Evolutionary conservation across 2,888 invertebrate species (phyloP), one percentile per base, ranked within the genome.

Genomic region (Siphonodentalium dalli): DNA sequence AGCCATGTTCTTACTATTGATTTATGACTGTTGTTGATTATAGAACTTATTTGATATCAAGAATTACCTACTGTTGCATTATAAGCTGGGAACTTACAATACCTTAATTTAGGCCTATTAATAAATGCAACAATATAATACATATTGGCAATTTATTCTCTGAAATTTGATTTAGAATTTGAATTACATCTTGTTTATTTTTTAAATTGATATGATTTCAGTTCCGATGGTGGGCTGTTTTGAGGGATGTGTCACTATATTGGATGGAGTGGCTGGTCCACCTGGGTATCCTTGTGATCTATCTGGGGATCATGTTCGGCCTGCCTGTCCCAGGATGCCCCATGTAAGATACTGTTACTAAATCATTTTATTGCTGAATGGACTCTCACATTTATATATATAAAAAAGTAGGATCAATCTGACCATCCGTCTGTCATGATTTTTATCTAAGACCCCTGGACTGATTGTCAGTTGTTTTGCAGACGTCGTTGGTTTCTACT

Each of bases 321-420:
- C 79, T 92, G 2, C 85, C 86, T 35, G 88, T 90, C 20, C 90
- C 92, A 0, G 87, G 87, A 40, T 96, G 95, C 77, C 91, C 92
- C 3, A 86, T 82, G 92, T 93, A 82, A 85, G 87, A 84, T 34
- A 23, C 9, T 5, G 42, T 37, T 28, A 33, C 9, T 15, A 33
- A 33, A 33, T 33, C n/a, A 15, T 15, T n/a, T 6, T 33, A 15
- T 9, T 8, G n/a, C 33, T 33, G 9, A n/a, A 13, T 6, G 18
- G 8, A 2, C n/a, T 7, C 18, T 15, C 13, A 15, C 7, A 2
- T 7, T 6, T 11, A 15, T 34, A 34, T 18, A 34, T 34, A 18
- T 2, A 34, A n/a, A 34, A 9, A 9, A 11, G 18, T 3, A 15
- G 34, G 13, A 33, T 13, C 33, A 33, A 34, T 34, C 7, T 34